phyloP scores from a whole-genome alignment of 1,140 invertebrate genomes.

The Leptopilina boulardi region DNA sequence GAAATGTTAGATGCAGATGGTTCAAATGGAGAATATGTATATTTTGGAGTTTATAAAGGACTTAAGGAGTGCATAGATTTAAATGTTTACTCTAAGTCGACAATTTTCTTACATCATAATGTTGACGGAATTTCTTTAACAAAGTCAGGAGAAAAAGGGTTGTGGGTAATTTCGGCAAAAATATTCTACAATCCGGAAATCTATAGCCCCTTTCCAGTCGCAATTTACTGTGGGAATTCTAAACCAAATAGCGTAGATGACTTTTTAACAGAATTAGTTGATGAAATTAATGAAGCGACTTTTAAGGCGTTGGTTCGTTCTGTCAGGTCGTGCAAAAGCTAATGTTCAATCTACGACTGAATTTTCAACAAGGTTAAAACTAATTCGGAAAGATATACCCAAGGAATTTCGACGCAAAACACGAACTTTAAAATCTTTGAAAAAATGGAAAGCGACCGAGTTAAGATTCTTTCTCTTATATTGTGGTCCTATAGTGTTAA shows the following conservation, averaged over 20 bases:
- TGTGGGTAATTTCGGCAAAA: conserved; percentile 47
- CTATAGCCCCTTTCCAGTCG: conserved; percentile 44
- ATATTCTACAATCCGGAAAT: conserved; percentile 35
- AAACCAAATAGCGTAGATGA: conserved; percentile 36
- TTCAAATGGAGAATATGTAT: conserved; percentile 30
- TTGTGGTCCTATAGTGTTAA: conserved; percentile 7
- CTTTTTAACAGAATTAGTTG: no score
- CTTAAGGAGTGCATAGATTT: conserved; percentile 37
- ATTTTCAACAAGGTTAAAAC: conserved; percentile 17
- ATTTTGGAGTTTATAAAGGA: conserved; percentile 35
- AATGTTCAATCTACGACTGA: background rate
- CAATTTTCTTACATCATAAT: conserved; percentile 39
- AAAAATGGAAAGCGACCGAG: background rate
- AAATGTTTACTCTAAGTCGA: conserved; percentile 34
- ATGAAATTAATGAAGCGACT: conserved; percentile 45
- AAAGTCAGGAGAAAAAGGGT: conserved; percentile 37
- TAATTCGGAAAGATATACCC: conserved; percentile 25
- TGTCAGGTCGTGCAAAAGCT: conserved; percentile 29
- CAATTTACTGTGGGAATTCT: conserved; percentile 40
- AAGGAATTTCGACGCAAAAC: conserved; percentile 32
- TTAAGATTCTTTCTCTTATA: conserved; percentile 5
- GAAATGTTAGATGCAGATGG: conserved; percentile 29
- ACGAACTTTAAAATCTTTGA: background rate
- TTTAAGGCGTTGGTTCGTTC: conserved; percentile 35
- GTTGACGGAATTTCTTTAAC: conserved; percentile 45